Evolutionary conservation across 1,140 invertebrate genomes (phyloP).

Genomic region (Teleopsis dalmanni): DNA sequence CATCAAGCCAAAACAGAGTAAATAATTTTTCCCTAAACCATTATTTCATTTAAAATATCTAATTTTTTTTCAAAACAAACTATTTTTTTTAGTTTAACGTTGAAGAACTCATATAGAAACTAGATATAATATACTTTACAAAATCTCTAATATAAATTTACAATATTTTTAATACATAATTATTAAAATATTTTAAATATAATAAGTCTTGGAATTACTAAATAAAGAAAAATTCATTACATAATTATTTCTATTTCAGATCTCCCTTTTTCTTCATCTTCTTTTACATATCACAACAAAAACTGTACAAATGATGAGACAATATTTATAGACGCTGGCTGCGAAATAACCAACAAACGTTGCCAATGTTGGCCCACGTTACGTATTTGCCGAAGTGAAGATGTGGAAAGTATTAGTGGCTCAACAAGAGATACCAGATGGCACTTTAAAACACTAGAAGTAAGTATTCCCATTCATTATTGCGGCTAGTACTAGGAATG

Average conservation of each 20-base stretch:
- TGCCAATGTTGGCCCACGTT: conserved; percentile 41
- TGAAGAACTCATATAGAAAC: no score
- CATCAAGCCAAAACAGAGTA: no score
- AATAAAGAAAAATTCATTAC: neutral
- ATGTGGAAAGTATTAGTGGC: conserved; percentile 14
- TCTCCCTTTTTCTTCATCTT: conserved; percentile 24
- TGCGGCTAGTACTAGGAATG: neutral
- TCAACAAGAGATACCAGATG: conserved; percentile 29
- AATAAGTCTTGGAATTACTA: neutral
- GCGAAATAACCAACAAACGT: conserved; percentile 41
- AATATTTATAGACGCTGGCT: conserved; percentile 36
- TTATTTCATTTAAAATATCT: no score
- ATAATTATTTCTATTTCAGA: conserved; percentile 17
- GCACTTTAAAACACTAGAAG: conserved; percentile 41
- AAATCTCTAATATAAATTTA: no score
- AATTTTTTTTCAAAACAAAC: no score
- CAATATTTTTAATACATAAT: no score
- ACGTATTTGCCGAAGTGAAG: conserved; percentile 30
- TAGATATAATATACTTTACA: no score
- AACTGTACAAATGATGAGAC: conserved; percentile 35
- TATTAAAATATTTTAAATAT: neutral
- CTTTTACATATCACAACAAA: conserved; percentile 25
- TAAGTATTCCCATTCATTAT: conserved; percentile 5
- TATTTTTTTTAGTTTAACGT: no score
- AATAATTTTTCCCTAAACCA: no score